phyloP scores from a whole-genome alignment of 2,888 invertebrate species.

The Orthosia incerta region DNA sequence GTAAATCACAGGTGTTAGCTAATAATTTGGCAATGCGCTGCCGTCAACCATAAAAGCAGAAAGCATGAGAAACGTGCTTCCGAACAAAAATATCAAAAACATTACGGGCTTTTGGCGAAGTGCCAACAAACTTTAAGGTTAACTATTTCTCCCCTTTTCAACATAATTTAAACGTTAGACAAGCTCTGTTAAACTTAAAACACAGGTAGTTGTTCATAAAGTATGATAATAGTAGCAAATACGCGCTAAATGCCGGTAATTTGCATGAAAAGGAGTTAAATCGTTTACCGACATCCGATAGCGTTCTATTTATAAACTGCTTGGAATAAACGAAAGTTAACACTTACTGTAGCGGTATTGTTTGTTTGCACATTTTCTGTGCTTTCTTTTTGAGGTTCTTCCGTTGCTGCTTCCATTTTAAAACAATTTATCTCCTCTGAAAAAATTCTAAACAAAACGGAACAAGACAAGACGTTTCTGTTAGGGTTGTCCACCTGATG shows the following conservation, averaged over 20 bases:
- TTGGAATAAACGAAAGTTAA: slow-evolving; percentile 58
- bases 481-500: slow-evolving; percentile 52
- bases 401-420: slow-evolving; percentile 83
- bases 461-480: slow-evolving; percentile 60
- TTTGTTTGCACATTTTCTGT: slow-evolving; percentile 73
- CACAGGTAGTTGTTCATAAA: slow-evolving; percentile 9
- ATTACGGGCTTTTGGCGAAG: slow-evolving; percentile 80
- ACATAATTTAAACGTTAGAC: slow-evolving; percentile 31
- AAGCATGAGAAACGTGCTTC: slow-evolving; percentile 83
- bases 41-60: slow-evolving; percentile 84
- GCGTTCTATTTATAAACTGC: slow-evolving; percentile 85
- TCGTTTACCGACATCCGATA: slow-evolving; percentile 82
- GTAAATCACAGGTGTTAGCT: slow-evolving; percentile 51
- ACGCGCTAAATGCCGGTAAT: slow-evolving; percentile 23
- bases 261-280: slow-evolving; percentile 58
- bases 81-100: slow-evolving; percentile 89
- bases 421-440: slow-evolving; percentile 61
- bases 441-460: slow-evolving; percentile 74
- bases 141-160: slow-evolving; percentile 72
- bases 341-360: slow-evolving; percentile 78
- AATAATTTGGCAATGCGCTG: slow-evolving; percentile 69
- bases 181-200: slow-evolving; percentile 14
- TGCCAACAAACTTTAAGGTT: slow-evolving; percentile 85
- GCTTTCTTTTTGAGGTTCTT: slow-evolving; percentile 79
- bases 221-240: slow-evolving; percentile 2